phyloP scores from a whole-genome alignment of 2,888 invertebrate genomes.

The Chesias legatella region DNA sequence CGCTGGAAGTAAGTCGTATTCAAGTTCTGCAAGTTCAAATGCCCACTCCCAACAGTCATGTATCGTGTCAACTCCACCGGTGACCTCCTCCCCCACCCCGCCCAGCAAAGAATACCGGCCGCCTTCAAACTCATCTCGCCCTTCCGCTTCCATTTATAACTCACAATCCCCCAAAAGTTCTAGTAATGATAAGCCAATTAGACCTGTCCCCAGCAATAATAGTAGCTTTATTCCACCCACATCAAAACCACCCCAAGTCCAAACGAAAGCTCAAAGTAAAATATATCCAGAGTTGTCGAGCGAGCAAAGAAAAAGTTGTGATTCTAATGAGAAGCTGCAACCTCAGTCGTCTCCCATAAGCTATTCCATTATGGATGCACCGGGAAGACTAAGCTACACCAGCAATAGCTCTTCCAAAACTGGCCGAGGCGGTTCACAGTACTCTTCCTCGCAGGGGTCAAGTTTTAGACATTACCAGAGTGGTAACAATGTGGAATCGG shows the following conservation, averaged over 20 bases:
- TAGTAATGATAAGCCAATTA: conserved; percentile 58
- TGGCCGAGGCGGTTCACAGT: conserved; percentile 74
- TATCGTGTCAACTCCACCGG: conserved; percentile 84
- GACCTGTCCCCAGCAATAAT: conserved; percentile 55
- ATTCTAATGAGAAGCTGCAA: conserved; percentile 71
- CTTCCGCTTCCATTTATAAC: conserved; percentile 66
- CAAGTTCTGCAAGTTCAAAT: conserved; percentile 80
- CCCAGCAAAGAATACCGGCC: conserved; percentile 83
- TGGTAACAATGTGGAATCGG: conserved; percentile 80
- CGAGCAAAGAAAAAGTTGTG: conserved; percentile 80
- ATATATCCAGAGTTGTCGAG: conserved; percentile 85
- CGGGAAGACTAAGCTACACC: conserved; percentile 82
- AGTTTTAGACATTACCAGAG: conserved; percentile 83
- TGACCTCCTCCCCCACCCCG: conserved; percentile 73
- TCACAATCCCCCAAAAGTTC: conserved; percentile 65
- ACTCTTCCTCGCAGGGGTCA: conserved; percentile 71
- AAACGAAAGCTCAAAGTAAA: conserved; percentile 89
- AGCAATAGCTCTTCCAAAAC: conserved; percentile 75
- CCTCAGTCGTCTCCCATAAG: conserved; percentile 87
- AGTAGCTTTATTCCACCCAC: conserved; percentile 78
- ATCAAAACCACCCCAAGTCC: conserved; percentile 79
- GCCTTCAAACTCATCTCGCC: conserved; percentile 75
- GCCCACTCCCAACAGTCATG: conserved; percentile 85
- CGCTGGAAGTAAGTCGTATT: conserved; percentile 81
- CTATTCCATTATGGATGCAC: conserved; percentile 87